phyloP scores from a whole-genome alignment of 2,113 vertebrate species.

The Rousettus leschenaultii region DNA sequence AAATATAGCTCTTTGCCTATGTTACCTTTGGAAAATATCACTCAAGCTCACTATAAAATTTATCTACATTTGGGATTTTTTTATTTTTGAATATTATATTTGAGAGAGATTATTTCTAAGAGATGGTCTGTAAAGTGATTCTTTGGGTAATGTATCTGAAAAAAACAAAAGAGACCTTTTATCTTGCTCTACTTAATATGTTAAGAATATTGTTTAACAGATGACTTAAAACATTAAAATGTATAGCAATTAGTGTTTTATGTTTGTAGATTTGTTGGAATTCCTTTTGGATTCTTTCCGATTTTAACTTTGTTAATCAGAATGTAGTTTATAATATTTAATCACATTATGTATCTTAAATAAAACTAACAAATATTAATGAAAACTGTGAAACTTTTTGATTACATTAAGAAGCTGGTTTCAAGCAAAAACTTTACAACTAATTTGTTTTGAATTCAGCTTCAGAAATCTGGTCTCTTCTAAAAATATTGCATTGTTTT shows the following conservation, averaged over 20 bases:
- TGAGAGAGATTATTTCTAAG: background rate
- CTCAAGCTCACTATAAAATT: background rate
- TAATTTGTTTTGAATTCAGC: background rate
- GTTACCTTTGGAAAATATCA: background rate
- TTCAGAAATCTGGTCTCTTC: background rate
- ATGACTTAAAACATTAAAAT: background rate
- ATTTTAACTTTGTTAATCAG: background rate
- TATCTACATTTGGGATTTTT: background rate
- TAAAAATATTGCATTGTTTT: background rate
- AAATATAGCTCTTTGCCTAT: background rate
- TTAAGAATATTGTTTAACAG: background rate
- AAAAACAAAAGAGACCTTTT: background rate
- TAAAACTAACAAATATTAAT: conserved; percentile 15
- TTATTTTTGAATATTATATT: background rate
- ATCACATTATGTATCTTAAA: background rate
- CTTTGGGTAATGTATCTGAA: background rate
- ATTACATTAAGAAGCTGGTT: conserved; percentile 10
- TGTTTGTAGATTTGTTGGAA: background rate
- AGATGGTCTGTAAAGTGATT: background rate
- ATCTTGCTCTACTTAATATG: background rate
- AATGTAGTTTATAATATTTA: background rate
- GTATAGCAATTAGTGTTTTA: background rate
- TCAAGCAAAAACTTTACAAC: background rate
- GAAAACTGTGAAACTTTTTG: background rate
- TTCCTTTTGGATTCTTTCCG: background rate